Percentiles rank a stretch among this genome's conserved stretches.
Conservation (phyloP, 2,888 invertebrate species). For the Heliconius ethilla region DNA sequence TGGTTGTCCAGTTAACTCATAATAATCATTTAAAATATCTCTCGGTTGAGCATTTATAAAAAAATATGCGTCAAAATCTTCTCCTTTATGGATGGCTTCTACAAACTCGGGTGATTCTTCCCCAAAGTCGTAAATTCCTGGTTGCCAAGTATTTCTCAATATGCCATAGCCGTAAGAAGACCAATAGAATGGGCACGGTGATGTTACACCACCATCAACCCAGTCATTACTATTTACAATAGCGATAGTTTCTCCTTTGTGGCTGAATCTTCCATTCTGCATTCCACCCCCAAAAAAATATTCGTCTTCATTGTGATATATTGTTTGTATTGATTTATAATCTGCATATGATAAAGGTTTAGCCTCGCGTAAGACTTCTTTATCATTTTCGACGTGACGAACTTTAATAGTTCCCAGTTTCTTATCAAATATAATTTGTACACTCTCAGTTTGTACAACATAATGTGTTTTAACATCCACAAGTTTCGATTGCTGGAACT, state of each 20-base stretch:
- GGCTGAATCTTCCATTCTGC: constrained; percentile 75
- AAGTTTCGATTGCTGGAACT: constrained; percentile 60
- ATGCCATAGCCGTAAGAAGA: constrained; percentile 71
- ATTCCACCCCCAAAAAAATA: constrained; percentile 75
- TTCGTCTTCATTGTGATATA: constrained; percentile 61
- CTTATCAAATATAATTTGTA: constrained; percentile 65
- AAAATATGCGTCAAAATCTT: constrained; percentile 69
- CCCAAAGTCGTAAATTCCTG: constrained; percentile 70
- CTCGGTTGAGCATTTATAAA: constrained; percentile 63
- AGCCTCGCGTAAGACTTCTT: constrained; percentile 63
- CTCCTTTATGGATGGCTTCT: constrained; percentile 57
- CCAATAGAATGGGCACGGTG: constrained; percentile 76
- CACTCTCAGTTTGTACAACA: constrained; percentile 60
- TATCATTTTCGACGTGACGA: constrained; percentile 60
- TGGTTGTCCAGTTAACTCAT: constrained; percentile 70
- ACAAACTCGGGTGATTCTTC: constrained; percentile 48
- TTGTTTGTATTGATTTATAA: constrained; percentile 56
- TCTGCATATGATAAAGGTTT: constrained; percentile 59
- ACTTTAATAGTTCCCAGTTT: constrained; percentile 61
- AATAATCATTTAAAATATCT: constrained; percentile 70
- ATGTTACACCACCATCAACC: constrained; percentile 70
- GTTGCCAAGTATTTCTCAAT: constrained; percentile 73
- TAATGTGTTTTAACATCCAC: constrained; percentile 53
- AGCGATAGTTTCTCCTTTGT: constrained; percentile 67
- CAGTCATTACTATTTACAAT: constrained; percentile 71